Conservation (phyloP, 1,140 invertebrate species). For the Drosophila pandora region DNA sequence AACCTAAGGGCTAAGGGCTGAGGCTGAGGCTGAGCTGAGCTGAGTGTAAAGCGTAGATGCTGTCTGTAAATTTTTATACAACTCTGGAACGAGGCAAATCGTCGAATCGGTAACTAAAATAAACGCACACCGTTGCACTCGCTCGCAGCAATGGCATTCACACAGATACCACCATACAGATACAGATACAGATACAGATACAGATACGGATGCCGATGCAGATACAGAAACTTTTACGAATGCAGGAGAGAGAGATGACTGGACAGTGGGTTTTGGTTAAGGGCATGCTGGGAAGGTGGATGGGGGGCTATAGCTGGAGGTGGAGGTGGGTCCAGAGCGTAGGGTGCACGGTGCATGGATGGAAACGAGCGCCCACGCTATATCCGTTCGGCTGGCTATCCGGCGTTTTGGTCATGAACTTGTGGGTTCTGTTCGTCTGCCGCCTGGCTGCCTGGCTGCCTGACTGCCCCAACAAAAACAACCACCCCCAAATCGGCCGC, state of each 20-base stretch:
- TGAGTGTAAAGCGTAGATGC: conserved; percentile 53
- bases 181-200: conserved; percentile 9
- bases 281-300: conserved; percentile 4
- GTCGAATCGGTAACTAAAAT: conserved; percentile 59
- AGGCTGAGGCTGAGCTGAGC: no score
- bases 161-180: conserved; percentile 10
- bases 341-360: background rate
- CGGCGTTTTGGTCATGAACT: conserved; percentile 80
- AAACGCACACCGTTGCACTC: conserved; percentile 46
- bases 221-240: conserved; percentile 31
- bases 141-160: conserved; percentile 1
- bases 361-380: conserved; percentile 62
- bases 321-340: background rate
- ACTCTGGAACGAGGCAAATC: conserved; percentile 49
- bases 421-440: conserved; percentile 48
- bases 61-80: conserved; percentile 65
- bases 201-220: conserved; percentile 10
- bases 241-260: conserved; percentile 26
- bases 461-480: conserved; percentile 12
- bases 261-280: conserved; percentile 16
- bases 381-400: conserved; percentile 34
- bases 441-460: conserved; percentile 6
- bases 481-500: conserved; percentile 3
- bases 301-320: conserved; percentile 10
- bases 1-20: conserved; percentile 51